Evolutionary conservation across 2,888 invertebrate genomes (phyloP).

Genomic region (Tridacna gigas): DNA sequence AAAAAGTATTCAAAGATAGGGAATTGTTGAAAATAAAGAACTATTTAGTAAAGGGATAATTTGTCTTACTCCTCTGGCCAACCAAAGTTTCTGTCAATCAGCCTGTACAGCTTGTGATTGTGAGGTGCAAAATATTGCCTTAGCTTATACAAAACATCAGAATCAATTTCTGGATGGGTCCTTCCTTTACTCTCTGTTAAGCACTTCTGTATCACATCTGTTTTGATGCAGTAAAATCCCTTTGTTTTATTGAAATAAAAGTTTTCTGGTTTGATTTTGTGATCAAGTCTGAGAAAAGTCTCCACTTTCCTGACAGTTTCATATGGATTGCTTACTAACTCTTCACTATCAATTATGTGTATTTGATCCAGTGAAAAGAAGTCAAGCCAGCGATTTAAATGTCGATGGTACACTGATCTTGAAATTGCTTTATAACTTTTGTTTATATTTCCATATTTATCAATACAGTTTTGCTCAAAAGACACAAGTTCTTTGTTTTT

Average conservation of each 20-base stretch:
- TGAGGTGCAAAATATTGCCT: conserved; percentile 79
- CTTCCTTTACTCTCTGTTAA: conserved; percentile 94
- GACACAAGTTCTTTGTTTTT: conserved; percentile 73
- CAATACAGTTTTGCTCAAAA: conserved; percentile 84
- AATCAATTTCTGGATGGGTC: conserved; percentile 94
- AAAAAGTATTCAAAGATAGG: too few species aligned
- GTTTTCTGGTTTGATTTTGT: conserved; percentile 87
- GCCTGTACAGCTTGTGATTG: conserved; percentile 87
- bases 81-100: conserved; percentile 95
- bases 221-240: conserved; percentile 94
- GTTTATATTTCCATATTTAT: conserved; percentile 82
- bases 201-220: conserved; percentile 90
- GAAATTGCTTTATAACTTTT: conserved; percentile 84
- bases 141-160: conserved; percentile 86
- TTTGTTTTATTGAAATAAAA: conserved; percentile 98
- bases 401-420: conserved; percentile 86
- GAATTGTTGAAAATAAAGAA: too few species aligned
- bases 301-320: conserved; percentile 76
- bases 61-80: conserved; percentile 87
- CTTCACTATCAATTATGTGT: conserved; percentile 91
- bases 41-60: too few species aligned
- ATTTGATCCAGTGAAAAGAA: conserved; percentile 96
- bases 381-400: conserved; percentile 95
- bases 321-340: conserved; percentile 74
- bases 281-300: conserved; percentile 76